phyloP scores from a whole-genome alignment of 1,140 invertebrate species.

The Meloidogyne floridensis region DNA sequence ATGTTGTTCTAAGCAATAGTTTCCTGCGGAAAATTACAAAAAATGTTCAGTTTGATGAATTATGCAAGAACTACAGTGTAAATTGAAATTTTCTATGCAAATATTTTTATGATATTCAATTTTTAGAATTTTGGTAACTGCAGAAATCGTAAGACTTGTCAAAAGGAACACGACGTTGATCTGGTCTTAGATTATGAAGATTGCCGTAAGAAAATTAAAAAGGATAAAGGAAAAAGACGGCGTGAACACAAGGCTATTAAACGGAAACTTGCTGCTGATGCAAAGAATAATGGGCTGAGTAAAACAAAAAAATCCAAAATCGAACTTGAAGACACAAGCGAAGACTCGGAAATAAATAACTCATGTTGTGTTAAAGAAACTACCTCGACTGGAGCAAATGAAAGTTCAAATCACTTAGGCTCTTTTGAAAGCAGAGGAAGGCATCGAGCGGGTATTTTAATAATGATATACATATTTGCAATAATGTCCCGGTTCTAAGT shows the following conservation, averaged over 20 bases:
- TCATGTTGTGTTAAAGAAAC: neutral
- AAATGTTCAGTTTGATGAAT: slow-evolving; percentile 9
- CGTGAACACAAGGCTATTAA: neutral
- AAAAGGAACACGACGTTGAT: slow-evolving; percentile 32
- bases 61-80: slow-evolving; percentile 23
- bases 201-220: neutral
- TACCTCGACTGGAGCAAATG: neutral
- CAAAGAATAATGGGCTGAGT: slow-evolving; percentile 8
- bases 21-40: neutral
- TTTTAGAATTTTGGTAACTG: slow-evolving; percentile 31
- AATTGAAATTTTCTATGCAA: neutral
- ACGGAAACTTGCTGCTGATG: neutral
- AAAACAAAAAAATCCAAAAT: slow-evolving; percentile 4
- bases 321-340: neutral
- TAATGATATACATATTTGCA: neutral
- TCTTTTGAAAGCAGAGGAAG: slow-evolving; percentile 16
- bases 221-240: slow-evolving; percentile 1
- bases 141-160: slow-evolving; percentile 12
- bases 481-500: too few species aligned
- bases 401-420: neutral
- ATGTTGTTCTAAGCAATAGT: neutral
- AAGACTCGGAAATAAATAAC: neutral
- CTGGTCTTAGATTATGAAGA: slow-evolving; percentile 26
- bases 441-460: slow-evolving; percentile 14
- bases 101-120: neutral